Conservation (phyloP, 2,888 invertebrate species). For the Pterostichus niger region DNA sequence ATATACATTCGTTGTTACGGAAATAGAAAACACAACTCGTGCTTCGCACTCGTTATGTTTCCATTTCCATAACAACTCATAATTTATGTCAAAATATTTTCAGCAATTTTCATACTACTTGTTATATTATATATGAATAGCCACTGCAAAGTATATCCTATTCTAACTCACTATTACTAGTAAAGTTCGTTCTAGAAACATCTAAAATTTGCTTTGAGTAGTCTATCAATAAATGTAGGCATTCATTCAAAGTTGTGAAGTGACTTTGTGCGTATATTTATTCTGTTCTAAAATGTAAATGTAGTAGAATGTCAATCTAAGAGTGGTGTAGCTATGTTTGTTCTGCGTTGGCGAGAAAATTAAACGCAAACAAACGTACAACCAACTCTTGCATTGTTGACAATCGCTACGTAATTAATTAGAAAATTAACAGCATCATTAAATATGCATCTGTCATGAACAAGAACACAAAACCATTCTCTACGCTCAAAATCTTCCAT, state of each 20-base stretch:
- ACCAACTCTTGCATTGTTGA: constrained; percentile 37
- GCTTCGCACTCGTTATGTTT: too few relatives aligned
- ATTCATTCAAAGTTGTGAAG: neutral
- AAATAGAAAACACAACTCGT: too few relatives aligned
- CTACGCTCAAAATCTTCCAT: neutral
- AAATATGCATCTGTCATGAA: constrained; percentile 53
- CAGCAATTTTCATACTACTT: too few relatives aligned
- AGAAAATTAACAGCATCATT: constrained; percentile 48
- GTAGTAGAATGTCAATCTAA: constrained; percentile 1
- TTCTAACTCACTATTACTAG: too few relatives aligned
- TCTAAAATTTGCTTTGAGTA: too few relatives aligned
- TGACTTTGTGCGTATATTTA: neutral
- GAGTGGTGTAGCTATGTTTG: constrained; percentile 15
- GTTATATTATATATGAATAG: too few relatives aligned
- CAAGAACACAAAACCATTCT: neutral
- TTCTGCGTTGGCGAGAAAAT: constrained; percentile 32
- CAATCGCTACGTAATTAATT: constrained; percentile 41
- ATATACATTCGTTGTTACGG: too few relatives aligned
- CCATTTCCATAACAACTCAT: too few relatives aligned
- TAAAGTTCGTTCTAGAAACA: too few relatives aligned
- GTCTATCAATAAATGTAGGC: too few relatives aligned
- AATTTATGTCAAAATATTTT: too few relatives aligned
- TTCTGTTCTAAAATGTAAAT: neutral
- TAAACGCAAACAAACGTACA: constrained; percentile 49
- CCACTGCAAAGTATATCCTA: too few relatives aligned